Base-by-base conservation (phyloP, 2,888 invertebrate genomes). In the Mimas tiliae region DNA sequence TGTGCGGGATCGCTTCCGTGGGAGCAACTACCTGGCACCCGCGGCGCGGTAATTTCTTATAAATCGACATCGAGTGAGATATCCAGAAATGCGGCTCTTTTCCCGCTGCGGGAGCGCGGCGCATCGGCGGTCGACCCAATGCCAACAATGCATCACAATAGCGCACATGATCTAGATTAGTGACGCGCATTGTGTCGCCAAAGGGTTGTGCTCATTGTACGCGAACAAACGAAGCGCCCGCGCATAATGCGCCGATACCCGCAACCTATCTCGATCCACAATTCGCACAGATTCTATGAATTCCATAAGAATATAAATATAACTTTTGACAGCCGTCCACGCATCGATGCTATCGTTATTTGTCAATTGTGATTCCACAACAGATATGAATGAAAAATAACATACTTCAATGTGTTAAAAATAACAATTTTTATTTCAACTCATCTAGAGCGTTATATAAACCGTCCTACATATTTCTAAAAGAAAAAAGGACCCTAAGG, bases 251-350 rank as follows among this genome's bases (percentile, higher is more conserved):
- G 65, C 74, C 91, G 91, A 91, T 92, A 63, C 47, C 51, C 89
- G 91, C 91, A 91, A 63, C 33, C 51, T 89, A 90, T 87, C 89
- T 89, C 87, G 85, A 89, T 87, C 79, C 83, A 83, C 80, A 85
- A 90, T 92, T 92, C 88, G 90, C 89, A 88, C 79, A 75, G 84
- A 86, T 93, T 92, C 92, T 89, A 89, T 92, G 90, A 90, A 93
- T 91, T 92, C 91, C 79, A 88, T 93, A 93, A 91, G 92, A 93
- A 92, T 91, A 93, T 93, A 93, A 93, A 93, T 92, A 93, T 91
- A 91, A 91, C 91, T 92, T 93, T 85, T 92, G 93, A 93, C 93
- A 93, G 90, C 88, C 87, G 83, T 85, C 84, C 81, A 81, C 79
- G 85, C 83, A 82, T 87, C 85, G 89, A 90, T 91, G 80, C 81